Conservation (phyloP, 2,113 vertebrate genomes). For the Elanus axillaris region DNA sequence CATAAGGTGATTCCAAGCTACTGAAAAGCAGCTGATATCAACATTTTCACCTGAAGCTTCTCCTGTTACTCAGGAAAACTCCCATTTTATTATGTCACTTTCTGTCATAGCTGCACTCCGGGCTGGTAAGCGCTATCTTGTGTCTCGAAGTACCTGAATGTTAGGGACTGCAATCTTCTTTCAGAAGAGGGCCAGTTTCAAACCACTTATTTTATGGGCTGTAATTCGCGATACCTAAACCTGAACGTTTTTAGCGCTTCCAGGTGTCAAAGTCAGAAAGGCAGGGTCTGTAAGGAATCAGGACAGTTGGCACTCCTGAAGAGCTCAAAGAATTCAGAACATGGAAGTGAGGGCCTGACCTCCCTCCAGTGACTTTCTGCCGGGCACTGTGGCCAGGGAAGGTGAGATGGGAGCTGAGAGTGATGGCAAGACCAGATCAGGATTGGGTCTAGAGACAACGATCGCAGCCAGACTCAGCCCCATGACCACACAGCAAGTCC, state of each 20-base stretch:
- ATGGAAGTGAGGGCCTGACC: neutral
- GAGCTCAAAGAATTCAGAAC: neutral
- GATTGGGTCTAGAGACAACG: neutral
- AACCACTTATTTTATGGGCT: neutral
- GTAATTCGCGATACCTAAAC: neutral
- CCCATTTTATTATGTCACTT: neutral
- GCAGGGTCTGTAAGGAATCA: neutral
- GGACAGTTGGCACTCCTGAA: neutral
- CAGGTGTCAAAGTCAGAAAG: neutral
- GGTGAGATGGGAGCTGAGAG: neutral
- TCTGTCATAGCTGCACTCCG: neutral
- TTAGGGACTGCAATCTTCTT: neutral
- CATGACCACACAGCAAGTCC: neutral
- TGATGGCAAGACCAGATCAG: neutral
- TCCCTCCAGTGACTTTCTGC: neutral
- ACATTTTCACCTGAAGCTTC: neutral
- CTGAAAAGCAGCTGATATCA: neutral
- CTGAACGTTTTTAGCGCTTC: neutral
- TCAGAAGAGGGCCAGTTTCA: neutral
- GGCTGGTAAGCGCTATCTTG: neutral
- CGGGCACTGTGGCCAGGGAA: neutral
- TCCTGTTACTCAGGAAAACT: neutral
- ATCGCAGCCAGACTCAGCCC: neutral
- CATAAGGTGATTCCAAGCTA: neutral
- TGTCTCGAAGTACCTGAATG: neutral